phyloP scores from a whole-genome alignment of 2,113 vertebrate species.

The Piprites chloris region DNA sequence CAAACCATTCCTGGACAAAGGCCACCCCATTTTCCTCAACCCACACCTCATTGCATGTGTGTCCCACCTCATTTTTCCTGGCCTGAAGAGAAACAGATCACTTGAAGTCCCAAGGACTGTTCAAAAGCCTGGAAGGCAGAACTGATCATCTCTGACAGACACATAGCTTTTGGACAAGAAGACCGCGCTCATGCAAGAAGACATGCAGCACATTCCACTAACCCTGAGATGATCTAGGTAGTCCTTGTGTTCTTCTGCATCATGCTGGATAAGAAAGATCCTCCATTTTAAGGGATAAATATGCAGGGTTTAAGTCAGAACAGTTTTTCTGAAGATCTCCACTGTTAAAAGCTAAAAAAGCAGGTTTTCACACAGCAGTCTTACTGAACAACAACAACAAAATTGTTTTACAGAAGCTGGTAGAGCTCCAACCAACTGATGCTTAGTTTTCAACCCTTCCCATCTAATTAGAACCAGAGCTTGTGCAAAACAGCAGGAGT shows the following conservation, averaged over 20 bases:
- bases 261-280: neutral
- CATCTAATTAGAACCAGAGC: neutral
- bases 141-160: neutral
- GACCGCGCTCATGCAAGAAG: neutral
- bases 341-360: neutral
- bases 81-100: neutral
- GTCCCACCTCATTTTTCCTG: neutral
- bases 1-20: neutral
- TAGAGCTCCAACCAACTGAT: neutral
- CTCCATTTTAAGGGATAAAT: neutral
- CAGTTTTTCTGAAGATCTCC: neutral
- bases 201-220: neutral
- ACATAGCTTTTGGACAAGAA: neutral
- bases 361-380: neutral
- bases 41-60: neutral
- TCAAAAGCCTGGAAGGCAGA: neutral
- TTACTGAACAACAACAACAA: neutral
- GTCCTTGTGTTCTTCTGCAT: neutral
- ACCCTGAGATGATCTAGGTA: neutral
- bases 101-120: neutral
- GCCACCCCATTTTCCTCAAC: neutral
- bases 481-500: neutral
- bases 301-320: neutral
- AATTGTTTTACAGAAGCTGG: neutral
- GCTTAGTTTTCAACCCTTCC: neutral